Conservation (phyloP, 1,140 invertebrate species). For the Laodelphax striatellus region DNA sequence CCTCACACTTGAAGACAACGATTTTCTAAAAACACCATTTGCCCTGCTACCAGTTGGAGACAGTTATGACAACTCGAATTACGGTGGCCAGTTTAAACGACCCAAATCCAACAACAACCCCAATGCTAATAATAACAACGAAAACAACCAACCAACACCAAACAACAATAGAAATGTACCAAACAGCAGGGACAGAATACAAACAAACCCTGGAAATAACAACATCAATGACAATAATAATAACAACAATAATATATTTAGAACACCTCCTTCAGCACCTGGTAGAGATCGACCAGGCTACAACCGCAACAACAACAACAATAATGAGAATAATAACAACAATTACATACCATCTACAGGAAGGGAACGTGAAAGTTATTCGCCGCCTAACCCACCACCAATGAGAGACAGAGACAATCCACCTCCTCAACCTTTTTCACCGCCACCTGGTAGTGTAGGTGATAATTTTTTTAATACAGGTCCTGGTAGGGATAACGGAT, state of each 20-base stretch:
- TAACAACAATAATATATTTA: not conserved
- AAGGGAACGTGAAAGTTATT: no score
- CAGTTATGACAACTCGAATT: not conserved
- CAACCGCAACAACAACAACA: conserved; percentile 9
- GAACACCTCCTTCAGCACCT: no score
- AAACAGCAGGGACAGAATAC: no score
- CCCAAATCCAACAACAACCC: not conserved
- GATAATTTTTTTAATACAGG: no score
- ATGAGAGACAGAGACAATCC: not conserved
- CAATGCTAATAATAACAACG: no score
- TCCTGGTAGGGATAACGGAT: no score
- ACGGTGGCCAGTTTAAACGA: not conserved
- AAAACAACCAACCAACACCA: no score
- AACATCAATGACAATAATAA: not conserved
- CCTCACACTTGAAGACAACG: conserved; percentile 10
- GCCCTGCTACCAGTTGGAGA: conserved; percentile 10
- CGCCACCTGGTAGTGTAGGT: not conserved
- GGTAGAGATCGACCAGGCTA: not conserved
- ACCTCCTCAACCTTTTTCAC: not conserved
- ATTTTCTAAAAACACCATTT: conserved; percentile 18
- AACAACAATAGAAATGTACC: no score
- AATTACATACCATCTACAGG: not conserved
- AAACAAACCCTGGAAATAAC: not conserved
- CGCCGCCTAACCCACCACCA: no score
- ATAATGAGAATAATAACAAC: not conserved